Conservation (phyloP, 2,797 vertebrate genomes). For the Pantherophis vulpinus region DNA sequence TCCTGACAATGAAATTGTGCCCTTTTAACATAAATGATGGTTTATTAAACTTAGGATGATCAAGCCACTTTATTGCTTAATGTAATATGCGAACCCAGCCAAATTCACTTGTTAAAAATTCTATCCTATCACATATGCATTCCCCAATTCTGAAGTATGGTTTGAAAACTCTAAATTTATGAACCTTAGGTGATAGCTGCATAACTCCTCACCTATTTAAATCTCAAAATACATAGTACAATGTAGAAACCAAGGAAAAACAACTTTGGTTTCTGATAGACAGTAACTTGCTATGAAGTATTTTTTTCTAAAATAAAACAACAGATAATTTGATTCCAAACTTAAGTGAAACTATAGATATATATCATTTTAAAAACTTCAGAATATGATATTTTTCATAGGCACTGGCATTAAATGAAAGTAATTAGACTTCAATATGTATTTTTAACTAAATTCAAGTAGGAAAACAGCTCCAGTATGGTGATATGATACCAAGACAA, state of each 20-base stretch:
- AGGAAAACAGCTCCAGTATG: conserved; percentile 3
- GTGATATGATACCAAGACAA: conserved; percentile 20
- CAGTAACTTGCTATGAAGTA: neutral
- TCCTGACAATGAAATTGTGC: neutral
- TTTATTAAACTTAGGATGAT: neutral
- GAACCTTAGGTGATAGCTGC: neutral
- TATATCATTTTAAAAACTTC: conserved; percentile 10
- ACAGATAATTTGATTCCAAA: neutral
- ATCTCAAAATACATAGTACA: neutral
- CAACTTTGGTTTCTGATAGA: neutral
- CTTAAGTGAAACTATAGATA: neutral
- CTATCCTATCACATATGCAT: neutral
- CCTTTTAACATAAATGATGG: neutral
- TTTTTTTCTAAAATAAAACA: conserved; percentile 13
- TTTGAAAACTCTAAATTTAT: neutral
- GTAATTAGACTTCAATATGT: conserved; percentile 16
- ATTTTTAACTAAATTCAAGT: neutral
- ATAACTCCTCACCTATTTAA: neutral
- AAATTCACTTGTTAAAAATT: neutral
- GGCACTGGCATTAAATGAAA: conserved; percentile 4
- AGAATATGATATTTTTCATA: conserved; percentile 14
- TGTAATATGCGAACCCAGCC: neutral
- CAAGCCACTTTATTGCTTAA: neutral
- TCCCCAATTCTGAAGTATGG: neutral
- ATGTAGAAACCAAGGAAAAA: neutral